Evolutionary conservation across 1,140 invertebrate species (phyloP).

Genomic region (Drosophila prosaltans): DNA sequence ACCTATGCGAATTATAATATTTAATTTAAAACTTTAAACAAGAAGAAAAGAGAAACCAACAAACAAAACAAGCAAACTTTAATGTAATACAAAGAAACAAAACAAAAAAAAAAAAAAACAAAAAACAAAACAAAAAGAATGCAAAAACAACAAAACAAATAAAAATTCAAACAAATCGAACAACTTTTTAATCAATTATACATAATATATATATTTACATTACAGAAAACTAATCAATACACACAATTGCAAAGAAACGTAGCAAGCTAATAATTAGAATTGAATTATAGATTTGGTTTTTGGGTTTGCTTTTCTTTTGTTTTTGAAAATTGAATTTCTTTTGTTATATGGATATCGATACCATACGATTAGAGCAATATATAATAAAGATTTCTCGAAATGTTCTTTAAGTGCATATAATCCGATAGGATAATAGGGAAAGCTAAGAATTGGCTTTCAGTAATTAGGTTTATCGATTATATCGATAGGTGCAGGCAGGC

Average conservation of each 20-base stretch:
- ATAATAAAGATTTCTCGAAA: neutral
- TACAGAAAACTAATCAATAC: constrained; percentile 21
- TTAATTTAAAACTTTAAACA: constrained; percentile 58
- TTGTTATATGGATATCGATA: neutral
- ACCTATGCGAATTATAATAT: constrained; percentile 61
- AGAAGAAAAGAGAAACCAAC: constrained; percentile 23
- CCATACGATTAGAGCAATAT: neutral
- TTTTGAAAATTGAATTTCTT: no score
- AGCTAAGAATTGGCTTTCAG: neutral
- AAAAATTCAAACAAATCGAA: constrained; percentile 39
- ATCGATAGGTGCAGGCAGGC: neutral
- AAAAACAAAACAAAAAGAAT: constrained; percentile 18
- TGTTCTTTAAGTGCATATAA: neutral
- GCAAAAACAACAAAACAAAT: constrained; percentile 31
- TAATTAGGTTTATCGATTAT: constrained; percentile 2
- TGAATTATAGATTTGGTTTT: neutral
- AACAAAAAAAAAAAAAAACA: constrained; percentile 14
- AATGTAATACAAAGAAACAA: constrained; percentile 35
- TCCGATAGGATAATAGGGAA: neutral
- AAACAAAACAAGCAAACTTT: constrained; percentile 34
- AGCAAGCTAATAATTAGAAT: constrained; percentile 10
- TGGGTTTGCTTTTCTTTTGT: no score
- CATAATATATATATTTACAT: constrained; percentile 19
- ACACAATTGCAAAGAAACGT: constrained; percentile 34
- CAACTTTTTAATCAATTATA: constrained; percentile 59